Percentiles rank a stretch among this genome's conserved stretches.
These are phyloP conservation scores for Sus scrofa DNA, from an alignment of 2,113 vertebrate species.

Conservation along the genomic window T2T-Sscrofa CM000829.6:26313001-26313500, in stretches of 20 bases:
- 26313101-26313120: background rate
- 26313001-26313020: background rate
- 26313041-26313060: slow-evolving; percentile 27
- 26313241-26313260: background rate
- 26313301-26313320: background rate
- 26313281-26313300: background rate
- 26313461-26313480: too few species aligned
- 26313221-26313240: background rate
- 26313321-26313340: background rate
- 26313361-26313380: too few species aligned
- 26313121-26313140: background rate
- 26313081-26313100: background rate
- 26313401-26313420: too few species aligned
- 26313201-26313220: slow-evolving; percentile 14
- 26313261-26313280: background rate
- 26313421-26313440: too few species aligned
- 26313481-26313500: too few species aligned
- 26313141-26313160: background rate
- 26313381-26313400: too few species aligned
- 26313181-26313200: background rate
- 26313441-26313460: too few species aligned
- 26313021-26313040: slow-evolving; percentile 5
- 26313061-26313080: background rate
- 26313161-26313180: slow-evolving; percentile 7
- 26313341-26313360: too few species aligned